Conservation (phyloP, 2,888 invertebrate genomes). For the Dolichomitus sp. region DNA sequence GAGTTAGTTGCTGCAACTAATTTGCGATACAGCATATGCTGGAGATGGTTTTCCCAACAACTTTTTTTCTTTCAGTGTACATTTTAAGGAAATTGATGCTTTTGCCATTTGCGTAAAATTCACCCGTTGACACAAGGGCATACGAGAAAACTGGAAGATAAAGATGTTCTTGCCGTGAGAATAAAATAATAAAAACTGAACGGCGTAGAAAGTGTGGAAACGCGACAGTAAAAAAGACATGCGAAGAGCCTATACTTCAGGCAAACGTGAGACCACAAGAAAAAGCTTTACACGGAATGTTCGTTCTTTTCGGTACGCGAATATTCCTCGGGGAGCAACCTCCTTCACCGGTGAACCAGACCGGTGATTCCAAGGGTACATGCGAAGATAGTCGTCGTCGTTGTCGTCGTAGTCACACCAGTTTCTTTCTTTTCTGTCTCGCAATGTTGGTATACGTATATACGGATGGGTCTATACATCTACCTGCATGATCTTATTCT, state of each 20-base stretch:
- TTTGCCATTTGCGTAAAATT: neutral
- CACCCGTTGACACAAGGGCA: neutral
- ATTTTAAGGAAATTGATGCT: too few species aligned
- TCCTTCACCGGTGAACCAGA: slow-evolving; percentile 49
- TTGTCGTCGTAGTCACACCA: neutral
- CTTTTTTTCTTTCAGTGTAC: too few species aligned
- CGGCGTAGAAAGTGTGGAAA: neutral
- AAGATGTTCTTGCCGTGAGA: neutral
- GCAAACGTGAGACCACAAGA: slow-evolving; percentile 20
- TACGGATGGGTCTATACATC: neutral
- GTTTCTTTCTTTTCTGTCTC: slow-evolving; percentile 8
- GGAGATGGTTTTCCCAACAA: too few species aligned
- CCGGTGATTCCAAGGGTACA: slow-evolving; percentile 29
- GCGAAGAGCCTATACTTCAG: neutral
- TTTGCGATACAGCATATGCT: too few species aligned
- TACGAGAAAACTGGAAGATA: neutral
- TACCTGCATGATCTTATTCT: neutral
- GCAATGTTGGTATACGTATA: neutral
- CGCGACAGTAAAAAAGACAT: neutral
- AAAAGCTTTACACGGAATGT: slow-evolving; percentile 17
- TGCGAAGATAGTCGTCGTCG: slow-evolving; percentile 3
- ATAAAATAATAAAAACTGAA: slow-evolving; percentile 3
- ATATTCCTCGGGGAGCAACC: slow-evolving; percentile 54
- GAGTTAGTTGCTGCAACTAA: too few species aligned
- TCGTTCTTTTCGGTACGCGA: neutral